These are phyloP conservation scores for Lottia scabra DNA, from an alignment of 2,888 invertebrate genomes.

Conservation along the genomic window DNA sequence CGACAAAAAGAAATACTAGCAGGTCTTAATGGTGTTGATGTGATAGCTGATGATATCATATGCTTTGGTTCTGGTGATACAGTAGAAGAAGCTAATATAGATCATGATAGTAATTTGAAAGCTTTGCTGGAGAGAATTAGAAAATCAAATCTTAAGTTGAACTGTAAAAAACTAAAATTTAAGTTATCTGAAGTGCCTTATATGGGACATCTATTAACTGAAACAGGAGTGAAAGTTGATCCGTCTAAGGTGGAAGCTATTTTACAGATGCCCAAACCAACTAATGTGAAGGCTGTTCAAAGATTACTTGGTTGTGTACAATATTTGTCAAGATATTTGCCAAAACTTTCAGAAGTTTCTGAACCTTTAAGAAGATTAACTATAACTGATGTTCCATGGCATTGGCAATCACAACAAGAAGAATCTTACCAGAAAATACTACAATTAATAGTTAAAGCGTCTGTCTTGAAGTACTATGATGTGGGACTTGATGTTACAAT, in stretches of 20 bases:
- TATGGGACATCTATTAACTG: slow-evolving; percentile 34
- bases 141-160: slow-evolving; percentile 32
- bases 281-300: slow-evolving; percentile 22
- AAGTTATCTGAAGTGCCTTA: slow-evolving; percentile 23
- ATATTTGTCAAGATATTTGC: slow-evolving; percentile 28
- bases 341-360: slow-evolving; percentile 23
- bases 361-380: slow-evolving; percentile 28
- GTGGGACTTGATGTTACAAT: slow-evolving; percentile 24
- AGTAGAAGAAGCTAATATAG: slow-evolving; percentile 16
- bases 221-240: slow-evolving; percentile 30
- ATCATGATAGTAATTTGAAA: no score
- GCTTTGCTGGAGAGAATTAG: slow-evolving; percentile 21
- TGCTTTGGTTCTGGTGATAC: slow-evolving; percentile 10
- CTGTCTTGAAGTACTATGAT: slow-evolving; percentile 28
- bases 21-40: slow-evolving; percentile 20
- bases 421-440: slow-evolving; percentile 23
- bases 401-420: slow-evolving; percentile 25
- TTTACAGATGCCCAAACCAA: slow-evolving; percentile 28
- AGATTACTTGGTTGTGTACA: slow-evolving; percentile 28
- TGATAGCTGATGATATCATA: slow-evolving; percentile 26
- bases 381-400: slow-evolving; percentile 13
- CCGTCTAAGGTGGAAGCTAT: slow-evolving; percentile 32
- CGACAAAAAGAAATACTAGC: neutral
- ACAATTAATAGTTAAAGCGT: slow-evolving; percentile 14
- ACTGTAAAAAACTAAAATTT: slow-evolving; percentile 31